Evolutionary conservation across 2,797 vertebrate species (phyloP), one percentile per base, ranked within the genome.

Genomic region (Sebastes hubbsi): DNA sequence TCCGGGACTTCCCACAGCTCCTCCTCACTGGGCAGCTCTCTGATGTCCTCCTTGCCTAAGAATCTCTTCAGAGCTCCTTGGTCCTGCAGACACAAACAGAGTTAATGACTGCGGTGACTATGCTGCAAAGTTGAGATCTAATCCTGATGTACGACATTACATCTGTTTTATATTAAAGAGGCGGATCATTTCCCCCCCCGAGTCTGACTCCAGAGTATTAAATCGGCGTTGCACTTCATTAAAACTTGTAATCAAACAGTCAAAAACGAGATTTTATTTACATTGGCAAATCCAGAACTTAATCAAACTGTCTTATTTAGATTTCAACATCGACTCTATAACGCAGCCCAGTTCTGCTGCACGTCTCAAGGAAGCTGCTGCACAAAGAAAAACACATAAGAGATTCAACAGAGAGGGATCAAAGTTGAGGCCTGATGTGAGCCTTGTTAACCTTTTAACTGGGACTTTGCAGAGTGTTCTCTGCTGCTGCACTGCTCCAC

Each of bases 1-100:
- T 92, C 85, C 0, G 95, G 95, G 34, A 97, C 94, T 85, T 96
- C 94, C 96, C 96, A 97, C 25, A 24, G 84, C 86, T 94, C 92
- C 89, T 95, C 94, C 2, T 86, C 81, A 13, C 29, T 54, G 4
- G 95, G 95, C 3, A 97, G 92, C 36, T 96, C 94, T 80, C 24
- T 46, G 86, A 95, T 79, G 56, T 92, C 92, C 82, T 95, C 94
- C 70, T 88, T 92, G 1, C 36, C 13, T 77, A 97, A 64, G 81
- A 94, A 93, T 29, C 89, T 91, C 61, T 78, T 91, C 86, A 96
- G 81, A 72, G 88, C 82, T 22, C 16, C 76, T 9, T 42, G 18
- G 34, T 96, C 93, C 95, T 95, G 84, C 56, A 70, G 3, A 75
- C 14, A 64, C 25, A 60, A 32, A 56, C 52, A 71, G 0, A 72